Evolutionary conservation across 1,140 invertebrate genomes (phyloP).

Genomic region (honey bee (Apis mellifera)): Amel_HAv3.1 CM009931.2:10260001-10260500

Average conservation of each 20-base stretch:
- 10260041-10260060: conserved; percentile 53
- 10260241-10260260: not conserved
- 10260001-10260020: conserved; percentile 15
- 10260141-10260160: conserved; percentile 17
- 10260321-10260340: too few species aligned
- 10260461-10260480: too few species aligned
- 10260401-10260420: too few species aligned
- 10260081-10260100: conserved; percentile 53
- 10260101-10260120: conserved; percentile 46
- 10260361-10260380: too few species aligned
- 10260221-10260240: conserved; percentile 36
- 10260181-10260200: conserved; percentile 39
- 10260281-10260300: too few species aligned
- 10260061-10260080: conserved; percentile 38
- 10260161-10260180: not conserved
- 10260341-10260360: too few species aligned
- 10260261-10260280: not conserved
- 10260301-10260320: too few species aligned
- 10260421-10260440: too few species aligned
- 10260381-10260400: too few species aligned
- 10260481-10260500: not conserved
- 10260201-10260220: conserved; percentile 37
- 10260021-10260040: conserved; percentile 41
- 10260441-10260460: too few species aligned
- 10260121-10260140: conserved; percentile 26